These are phyloP conservation scores for Parasteatoda lunata DNA, from an alignment of 2,888 invertebrate species.

Conservation along the genomic window DNA sequence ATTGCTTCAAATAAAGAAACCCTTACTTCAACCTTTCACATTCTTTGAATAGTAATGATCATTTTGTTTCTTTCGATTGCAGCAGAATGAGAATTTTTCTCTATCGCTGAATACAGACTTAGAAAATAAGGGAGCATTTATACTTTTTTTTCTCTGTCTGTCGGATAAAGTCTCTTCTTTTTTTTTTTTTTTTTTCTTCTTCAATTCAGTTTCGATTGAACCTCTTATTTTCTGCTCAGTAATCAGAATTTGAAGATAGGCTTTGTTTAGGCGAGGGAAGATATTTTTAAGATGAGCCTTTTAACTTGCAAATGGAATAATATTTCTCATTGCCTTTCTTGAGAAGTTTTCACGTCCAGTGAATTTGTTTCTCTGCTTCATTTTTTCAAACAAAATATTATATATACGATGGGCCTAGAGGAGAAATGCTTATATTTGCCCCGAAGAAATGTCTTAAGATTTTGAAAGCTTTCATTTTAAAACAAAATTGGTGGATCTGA, in stretches of 20 bases:
- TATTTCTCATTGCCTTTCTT: slow-evolving; percentile 24
- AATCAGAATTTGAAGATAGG: slow-evolving; percentile 37
- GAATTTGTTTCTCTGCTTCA: neutral
- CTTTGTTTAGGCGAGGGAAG: slow-evolving; percentile 26
- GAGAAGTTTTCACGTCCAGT: neutral
- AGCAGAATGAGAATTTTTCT: slow-evolving; percentile 47
- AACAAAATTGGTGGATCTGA: too few relatives aligned
- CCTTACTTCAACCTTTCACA: slow-evolving; percentile 19
- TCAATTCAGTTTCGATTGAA: neutral
- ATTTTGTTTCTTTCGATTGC: slow-evolving; percentile 55
- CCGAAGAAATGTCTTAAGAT: too few relatives aligned
- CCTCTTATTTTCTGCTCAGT: slow-evolving; percentile 22
- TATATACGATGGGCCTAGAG: too few relatives aligned
- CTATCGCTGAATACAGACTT: slow-evolving; percentile 20
- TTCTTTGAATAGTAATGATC: slow-evolving; percentile 59
- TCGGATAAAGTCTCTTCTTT: slow-evolving; percentile 19
- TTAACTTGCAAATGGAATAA: slow-evolving; percentile 54
- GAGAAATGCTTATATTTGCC: too few relatives aligned
- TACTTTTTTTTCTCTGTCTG: slow-evolving; percentile 14
- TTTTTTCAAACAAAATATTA: too few relatives aligned
- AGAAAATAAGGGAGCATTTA: slow-evolving; percentile 51
- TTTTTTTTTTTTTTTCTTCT: neutral
- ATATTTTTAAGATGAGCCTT: slow-evolving; percentile 29
- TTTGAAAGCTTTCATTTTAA: too few relatives aligned
- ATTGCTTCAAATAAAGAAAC: slow-evolving; percentile 40